A percentile compares a stretch with the other conserved stretches of the same genome.
phyloP scores from a whole-genome alignment of 2,888 invertebrate genomes.

The Frankliniella fusca region DNA sequence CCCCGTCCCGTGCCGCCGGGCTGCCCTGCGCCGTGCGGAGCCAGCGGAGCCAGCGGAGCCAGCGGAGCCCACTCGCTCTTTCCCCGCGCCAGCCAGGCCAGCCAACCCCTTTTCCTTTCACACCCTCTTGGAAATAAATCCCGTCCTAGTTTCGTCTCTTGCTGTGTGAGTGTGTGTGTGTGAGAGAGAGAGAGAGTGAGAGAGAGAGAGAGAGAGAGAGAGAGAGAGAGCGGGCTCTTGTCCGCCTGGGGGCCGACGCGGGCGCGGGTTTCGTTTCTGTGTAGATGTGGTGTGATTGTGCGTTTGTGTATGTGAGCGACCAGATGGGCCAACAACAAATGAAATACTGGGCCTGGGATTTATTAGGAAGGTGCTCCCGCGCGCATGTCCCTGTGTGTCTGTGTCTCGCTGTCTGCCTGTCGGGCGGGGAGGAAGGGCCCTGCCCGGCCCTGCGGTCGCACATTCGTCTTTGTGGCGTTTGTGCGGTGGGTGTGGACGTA shows the following conservation, averaged over 20 bases:
- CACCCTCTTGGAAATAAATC: constrained; percentile 2
- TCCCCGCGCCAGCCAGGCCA: not conserved
- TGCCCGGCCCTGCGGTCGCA: not conserved
- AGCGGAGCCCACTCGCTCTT: too few relatives aligned
- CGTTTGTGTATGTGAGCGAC: not conserved
- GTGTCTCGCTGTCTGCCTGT: not conserved
- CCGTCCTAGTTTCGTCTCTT: not conserved
- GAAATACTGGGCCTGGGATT: not conserved
- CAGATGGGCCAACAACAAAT: constrained; percentile 11
- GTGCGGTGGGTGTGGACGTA: not conserved
- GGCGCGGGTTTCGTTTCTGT: too few relatives aligned
- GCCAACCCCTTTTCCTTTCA: not conserved
- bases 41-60: too few relatives aligned
- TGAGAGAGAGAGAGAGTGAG: too few relatives aligned
- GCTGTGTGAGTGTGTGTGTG: too few relatives aligned
- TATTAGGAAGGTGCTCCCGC: constrained; percentile 10
- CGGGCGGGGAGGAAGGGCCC: too few relatives aligned
- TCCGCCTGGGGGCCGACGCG: too few relatives aligned
- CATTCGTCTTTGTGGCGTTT: not conserved
- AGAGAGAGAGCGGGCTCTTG: too few relatives aligned
- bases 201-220: too few relatives aligned
- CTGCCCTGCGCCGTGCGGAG: too few relatives aligned
- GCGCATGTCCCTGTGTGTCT: not conserved
- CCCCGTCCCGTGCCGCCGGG: not conserved
- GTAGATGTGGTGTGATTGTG: too few relatives aligned